Percentiles rank a stretch among this genome's conserved stretches.
phyloP scores from a whole-genome alignment of 2,888 invertebrate genomes.

The Erebia aethiops region DNA sequence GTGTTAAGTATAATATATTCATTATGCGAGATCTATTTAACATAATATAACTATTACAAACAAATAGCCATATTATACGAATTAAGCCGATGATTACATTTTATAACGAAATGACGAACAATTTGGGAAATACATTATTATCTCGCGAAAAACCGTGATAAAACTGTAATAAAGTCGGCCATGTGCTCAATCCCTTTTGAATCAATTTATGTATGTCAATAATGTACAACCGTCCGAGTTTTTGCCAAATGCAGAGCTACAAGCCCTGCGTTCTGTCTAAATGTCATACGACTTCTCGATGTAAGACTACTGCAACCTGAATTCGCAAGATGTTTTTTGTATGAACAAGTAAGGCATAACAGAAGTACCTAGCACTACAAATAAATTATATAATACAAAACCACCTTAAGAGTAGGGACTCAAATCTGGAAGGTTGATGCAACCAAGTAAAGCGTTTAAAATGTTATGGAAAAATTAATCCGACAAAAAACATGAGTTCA shows the following conservation, averaged over 20 bases:
- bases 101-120: slow-evolving; percentile 12
- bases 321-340: background rate
- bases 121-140: slow-evolving; percentile 14
- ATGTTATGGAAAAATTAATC: too few species aligned
- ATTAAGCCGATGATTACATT: background rate
- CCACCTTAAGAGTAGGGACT: too few species aligned
- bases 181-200: slow-evolving; percentile 31
- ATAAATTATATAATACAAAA: too few species aligned
- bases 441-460: too few species aligned
- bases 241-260: slow-evolving; percentile 2
- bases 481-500: too few species aligned
- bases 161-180: slow-evolving; percentile 22
- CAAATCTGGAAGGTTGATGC: too few species aligned
- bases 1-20: too few species aligned
- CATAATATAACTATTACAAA: background rate
- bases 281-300: slow-evolving; percentile 4
- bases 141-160: slow-evolving; percentile 10
- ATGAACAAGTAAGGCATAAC: background rate
- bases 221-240: slow-evolving; percentile 9
- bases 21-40: too few species aligned
- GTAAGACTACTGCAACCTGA: slow-evolving; percentile 1
- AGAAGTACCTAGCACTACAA: too few species aligned
- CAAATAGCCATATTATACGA: background rate
- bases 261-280: background rate
- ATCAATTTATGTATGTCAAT: slow-evolving; percentile 31